These are phyloP conservation scores for Pseudorasbora parva DNA, from an alignment of 2,113 vertebrate genomes.

Conservation along the genomic window DNA sequence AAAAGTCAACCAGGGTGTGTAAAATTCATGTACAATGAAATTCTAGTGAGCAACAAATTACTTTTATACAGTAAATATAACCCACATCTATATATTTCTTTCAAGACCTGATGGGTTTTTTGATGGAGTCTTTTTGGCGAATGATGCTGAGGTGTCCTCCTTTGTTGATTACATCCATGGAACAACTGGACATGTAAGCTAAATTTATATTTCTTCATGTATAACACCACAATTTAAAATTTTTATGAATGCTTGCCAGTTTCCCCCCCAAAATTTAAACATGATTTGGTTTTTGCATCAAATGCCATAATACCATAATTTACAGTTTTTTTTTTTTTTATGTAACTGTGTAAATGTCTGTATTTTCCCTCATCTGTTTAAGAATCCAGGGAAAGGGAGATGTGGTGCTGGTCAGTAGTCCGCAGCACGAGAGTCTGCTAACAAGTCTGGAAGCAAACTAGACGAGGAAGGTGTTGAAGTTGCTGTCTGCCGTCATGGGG, in stretches of 20 bases:
- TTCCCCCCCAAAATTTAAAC: neutral
- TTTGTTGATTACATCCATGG: neutral
- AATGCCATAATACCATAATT: neutral
- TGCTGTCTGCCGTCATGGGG: neutral
- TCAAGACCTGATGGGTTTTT: conserved; percentile 3
- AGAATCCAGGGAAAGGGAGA: neutral
- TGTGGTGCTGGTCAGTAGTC: neutral
- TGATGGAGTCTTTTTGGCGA: neutral
- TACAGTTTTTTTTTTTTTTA: neutral
- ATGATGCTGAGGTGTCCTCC: neutral
- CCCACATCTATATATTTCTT: neutral
- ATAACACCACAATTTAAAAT: neutral
- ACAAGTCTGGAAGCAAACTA: neutral
- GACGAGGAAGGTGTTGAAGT: conserved; percentile 4
- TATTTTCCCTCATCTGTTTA: conserved; percentile 1
- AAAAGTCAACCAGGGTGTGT: neutral
- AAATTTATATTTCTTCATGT: neutral
- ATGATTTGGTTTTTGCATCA: neutral
- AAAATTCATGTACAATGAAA: neutral
- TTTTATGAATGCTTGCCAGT: conserved; percentile 1
- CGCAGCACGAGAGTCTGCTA: neutral
- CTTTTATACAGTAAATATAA: neutral
- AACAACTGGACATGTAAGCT: conserved; percentile 7
- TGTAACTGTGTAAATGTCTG: neutral
- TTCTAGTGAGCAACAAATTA: neutral